phyloP scores from a whole-genome alignment of 2,797 vertebrate species.

The Malurus leucopterus region DNA sequence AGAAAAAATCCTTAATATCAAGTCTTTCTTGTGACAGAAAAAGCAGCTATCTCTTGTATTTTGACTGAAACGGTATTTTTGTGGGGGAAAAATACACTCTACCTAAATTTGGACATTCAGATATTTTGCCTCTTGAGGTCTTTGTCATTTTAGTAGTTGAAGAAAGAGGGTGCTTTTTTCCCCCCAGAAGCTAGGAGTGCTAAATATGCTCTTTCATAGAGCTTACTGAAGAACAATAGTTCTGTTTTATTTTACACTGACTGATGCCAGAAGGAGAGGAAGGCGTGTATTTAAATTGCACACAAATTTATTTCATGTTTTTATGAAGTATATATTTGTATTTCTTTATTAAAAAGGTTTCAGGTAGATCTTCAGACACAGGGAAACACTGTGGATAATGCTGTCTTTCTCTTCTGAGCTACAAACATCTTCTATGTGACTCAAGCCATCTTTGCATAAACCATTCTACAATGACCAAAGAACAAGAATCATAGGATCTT shows the following conservation, averaged over 20 bases:
- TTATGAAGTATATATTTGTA: neutral
- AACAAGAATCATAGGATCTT: neutral
- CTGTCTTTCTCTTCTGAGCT: neutral
- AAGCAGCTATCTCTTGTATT: neutral
- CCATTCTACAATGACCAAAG: neutral
- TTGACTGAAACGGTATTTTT: neutral
- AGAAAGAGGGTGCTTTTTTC: neutral
- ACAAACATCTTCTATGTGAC: neutral
- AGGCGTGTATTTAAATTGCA: neutral
- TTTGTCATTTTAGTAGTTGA: conserved; percentile 21
- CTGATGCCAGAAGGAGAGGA: neutral
- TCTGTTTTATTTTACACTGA: conserved; percentile 14
- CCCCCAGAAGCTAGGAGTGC: neutral
- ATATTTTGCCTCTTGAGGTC: neutral
- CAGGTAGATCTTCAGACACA: neutral
- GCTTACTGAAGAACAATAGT: neutral
- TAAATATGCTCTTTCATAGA: conserved; percentile 5
- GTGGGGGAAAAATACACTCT: neutral
- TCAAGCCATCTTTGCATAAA: neutral
- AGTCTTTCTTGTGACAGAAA: neutral
- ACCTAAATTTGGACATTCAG: neutral
- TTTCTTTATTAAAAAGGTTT: neutral
- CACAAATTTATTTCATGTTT: neutral
- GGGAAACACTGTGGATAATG: neutral
- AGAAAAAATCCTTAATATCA: neutral